Evolutionary conservation across 2,888 invertebrate species (phyloP), one percentile per base, ranked within the genome.

Genomic region (Leucoma salicis): DNA sequence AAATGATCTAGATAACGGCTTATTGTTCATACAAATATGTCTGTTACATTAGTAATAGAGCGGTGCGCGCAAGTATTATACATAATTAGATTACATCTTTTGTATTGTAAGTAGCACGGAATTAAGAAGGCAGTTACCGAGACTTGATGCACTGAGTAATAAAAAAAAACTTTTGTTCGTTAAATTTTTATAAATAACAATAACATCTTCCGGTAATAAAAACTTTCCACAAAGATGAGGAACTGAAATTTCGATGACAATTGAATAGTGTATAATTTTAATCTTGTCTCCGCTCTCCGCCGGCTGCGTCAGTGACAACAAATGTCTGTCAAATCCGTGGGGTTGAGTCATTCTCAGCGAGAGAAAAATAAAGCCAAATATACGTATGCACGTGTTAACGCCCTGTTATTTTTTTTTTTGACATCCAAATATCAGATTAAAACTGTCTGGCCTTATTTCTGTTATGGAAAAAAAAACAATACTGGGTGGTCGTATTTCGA

Each of bases 11-110:
- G 58, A 64, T 62, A 64, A 57, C 48, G 48, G 45, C 32, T 47
- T 39, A 56, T 62, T 58, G 63, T 62, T 56, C 46, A 32, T 31
- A 36, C 15, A 49, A 53, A 63, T 57, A n/a, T n/a, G 57, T 52
- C 32, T 46, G 18, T 29, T 21, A 46, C 45, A 50, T 63, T 54
- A 57, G 35, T 52, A 52, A 63, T 49, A 52, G 21, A 42, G 27
- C 38, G 15, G 21, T 42, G 42, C 42, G 46, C 31, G 18, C 35
- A 39, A 31, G 33, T 34, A 43, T 2, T 45, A 41, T 36, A 31
- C 31, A 33, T 45, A 49, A 31, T 41, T 37, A 49, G 37, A 44
- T 44, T 42, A 7, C 10, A 13, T 32, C 34, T 42, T 37, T 46
- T 33, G 46, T 41, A 4, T 37, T 42, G 31, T 31, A 28, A 31